Percentiles rank a stretch among this genome's conserved stretches.
Conservation (phyloP, 2,888 invertebrate genomes). For the Temnothorax ravouxi region DNA sequence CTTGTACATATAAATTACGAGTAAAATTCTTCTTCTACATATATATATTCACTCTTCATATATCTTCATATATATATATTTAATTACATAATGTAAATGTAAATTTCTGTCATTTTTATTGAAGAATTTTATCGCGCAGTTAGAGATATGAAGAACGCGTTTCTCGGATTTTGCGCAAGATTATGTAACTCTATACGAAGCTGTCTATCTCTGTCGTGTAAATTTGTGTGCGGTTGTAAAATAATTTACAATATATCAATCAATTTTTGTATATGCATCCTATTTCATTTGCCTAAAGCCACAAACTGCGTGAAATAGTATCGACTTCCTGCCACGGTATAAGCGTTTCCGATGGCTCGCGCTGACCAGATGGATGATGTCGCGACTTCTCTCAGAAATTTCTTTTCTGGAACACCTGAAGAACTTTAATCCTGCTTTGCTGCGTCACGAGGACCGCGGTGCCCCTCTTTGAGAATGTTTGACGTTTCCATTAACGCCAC, state of each 20-base stretch:
- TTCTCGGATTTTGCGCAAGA: neutral
- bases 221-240: neutral
- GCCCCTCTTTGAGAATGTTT: constrained; percentile 69
- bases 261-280: neutral
- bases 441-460: constrained; percentile 59
- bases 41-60: neutral
- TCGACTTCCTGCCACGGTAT: constrained; percentile 38
- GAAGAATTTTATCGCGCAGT: neutral
- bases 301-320: neutral
- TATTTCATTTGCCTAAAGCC: constrained; percentile 23
- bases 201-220: neutral
- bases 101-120: neutral
- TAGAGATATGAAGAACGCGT: neutral
- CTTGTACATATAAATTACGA: neutral
- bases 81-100: neutral
- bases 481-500: constrained; percentile 73
- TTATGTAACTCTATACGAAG: neutral
- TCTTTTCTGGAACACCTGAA: constrained; percentile 52
- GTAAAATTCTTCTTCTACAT: neutral
- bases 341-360: constrained; percentile 39
- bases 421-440: constrained; percentile 61
- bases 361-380: constrained; percentile 25
- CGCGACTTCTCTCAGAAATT: constrained; percentile 42
- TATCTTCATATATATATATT: neutral
- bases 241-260: neutral